Evolutionary conservation across 2,888 invertebrate species (phyloP).

Genomic region (Drosophila anomalipes): DNA sequence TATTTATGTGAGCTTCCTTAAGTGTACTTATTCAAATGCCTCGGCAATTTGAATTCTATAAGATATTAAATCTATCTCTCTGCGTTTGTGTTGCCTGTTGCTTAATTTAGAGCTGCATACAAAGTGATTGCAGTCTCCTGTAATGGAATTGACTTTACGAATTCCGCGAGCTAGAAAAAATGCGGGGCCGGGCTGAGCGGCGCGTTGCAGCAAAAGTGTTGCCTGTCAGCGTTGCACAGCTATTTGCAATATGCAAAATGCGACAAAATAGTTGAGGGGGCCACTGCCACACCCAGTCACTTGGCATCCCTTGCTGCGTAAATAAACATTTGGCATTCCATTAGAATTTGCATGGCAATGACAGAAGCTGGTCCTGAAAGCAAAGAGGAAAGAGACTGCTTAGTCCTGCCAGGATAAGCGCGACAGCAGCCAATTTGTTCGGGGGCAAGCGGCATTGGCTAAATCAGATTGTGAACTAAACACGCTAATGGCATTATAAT

Average conservation of each 20-base stretch:
- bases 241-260: constrained; percentile 75
- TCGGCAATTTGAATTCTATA: background rate
- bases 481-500: constrained; percentile 82
- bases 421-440: constrained; percentile 64
- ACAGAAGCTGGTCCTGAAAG: constrained; percentile 22
- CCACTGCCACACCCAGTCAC: constrained; percentile 55
- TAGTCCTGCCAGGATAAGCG: constrained; percentile 48
- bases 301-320: constrained; percentile 58
- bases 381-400: constrained; percentile 2
- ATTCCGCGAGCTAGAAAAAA: constrained; percentile 38
- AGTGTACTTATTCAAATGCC: background rate
- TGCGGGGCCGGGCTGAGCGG: constrained; percentile 6
- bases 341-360: constrained; percentile 67
- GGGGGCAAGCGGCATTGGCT: constrained; percentile 28
- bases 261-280: constrained; percentile 71
- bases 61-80: background rate
- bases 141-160: constrained; percentile 62
- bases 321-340: constrained; percentile 79
- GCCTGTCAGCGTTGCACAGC: constrained; percentile 42
- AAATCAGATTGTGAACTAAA: constrained; percentile 78
- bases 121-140: constrained; percentile 27
- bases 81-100: constrained; percentile 27
- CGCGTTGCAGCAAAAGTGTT: constrained; percentile 35
- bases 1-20: background rate
- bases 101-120: constrained; percentile 20